Evolutionary conservation across 2,888 invertebrate species (phyloP).

Genomic region (Callinectes sapidus): DNA sequence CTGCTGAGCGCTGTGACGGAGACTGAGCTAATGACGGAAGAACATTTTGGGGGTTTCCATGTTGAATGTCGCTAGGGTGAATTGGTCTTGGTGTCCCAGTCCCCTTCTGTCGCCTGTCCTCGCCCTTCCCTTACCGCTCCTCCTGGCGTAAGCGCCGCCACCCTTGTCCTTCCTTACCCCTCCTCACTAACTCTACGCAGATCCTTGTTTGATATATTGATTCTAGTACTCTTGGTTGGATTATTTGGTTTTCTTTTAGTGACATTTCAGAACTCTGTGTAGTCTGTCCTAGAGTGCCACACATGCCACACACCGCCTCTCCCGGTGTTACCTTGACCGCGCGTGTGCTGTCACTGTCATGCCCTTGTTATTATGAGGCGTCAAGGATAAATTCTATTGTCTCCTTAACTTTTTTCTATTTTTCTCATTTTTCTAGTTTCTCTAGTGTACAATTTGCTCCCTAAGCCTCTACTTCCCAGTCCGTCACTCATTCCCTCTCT

Average conservation of each 20-base stretch:
- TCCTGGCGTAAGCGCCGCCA: not conserved
- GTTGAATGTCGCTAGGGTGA: not conserved
- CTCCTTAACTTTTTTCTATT: not conserved
- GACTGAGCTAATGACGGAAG: not conserved
- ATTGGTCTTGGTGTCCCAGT: not conserved
- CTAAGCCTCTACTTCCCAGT: not conserved
- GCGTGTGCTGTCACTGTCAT: not conserved
- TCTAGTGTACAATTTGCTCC: not conserved
- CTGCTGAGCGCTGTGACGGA: not conserved
- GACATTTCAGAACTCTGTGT: not conserved
- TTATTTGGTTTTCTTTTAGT: constrained; percentile 5
- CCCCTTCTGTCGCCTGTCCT: not conserved
- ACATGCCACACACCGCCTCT: not conserved
- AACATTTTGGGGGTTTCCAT: not conserved
- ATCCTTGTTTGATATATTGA: not conserved
- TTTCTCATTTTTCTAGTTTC: not conserved
- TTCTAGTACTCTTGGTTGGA: not conserved
- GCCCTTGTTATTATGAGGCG: not conserved
- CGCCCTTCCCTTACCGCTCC: not conserved
- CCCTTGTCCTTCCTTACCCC: constrained; percentile 14
- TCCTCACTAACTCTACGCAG: constrained; percentile 6
- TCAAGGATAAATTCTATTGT: not conserved
- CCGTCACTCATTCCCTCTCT: not conserved
- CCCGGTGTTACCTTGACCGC: not conserved
- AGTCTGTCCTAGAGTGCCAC: not conserved